Percentiles rank a stretch among this genome's conserved stretches.
Evolutionary conservation across 2,113 vertebrate species (phyloP).

Genomic region (Tringa solitaria): DNA sequence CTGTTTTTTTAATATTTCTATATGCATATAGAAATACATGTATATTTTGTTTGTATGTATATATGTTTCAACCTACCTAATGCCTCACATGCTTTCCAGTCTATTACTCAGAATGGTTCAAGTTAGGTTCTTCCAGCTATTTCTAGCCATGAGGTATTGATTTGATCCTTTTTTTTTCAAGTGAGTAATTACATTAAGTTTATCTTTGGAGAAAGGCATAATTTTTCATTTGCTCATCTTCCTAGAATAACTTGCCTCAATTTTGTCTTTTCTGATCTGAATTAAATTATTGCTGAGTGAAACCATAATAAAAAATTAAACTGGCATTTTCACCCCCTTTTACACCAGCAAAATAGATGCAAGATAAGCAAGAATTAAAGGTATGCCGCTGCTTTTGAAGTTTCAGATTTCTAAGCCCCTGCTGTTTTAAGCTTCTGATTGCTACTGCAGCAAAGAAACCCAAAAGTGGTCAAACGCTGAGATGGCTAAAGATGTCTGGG

Average conservation of each 20-base stretch:
- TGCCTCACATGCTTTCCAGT: background rate
- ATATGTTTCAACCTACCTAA: background rate
- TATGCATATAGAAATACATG: background rate
- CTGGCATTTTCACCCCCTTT: background rate
- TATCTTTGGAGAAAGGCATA: background rate
- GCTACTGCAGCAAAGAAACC: background rate
- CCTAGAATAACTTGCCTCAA: background rate
- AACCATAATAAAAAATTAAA: background rate
- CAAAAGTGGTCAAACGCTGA: background rate
- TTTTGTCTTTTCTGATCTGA: background rate
- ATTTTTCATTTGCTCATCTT: conserved; percentile 36
- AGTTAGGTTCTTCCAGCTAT: background rate
- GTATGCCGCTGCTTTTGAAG: background rate
- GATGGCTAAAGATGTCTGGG: background rate
- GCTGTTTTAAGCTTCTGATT: background rate
- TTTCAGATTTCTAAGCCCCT: background rate
- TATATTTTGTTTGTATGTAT: background rate
- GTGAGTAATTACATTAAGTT: conserved; percentile 6
- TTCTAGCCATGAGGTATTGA: conserved; percentile 10
- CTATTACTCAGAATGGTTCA: background rate
- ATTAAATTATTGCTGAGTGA: background rate
- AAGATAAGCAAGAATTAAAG: background rate
- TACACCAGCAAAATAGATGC: background rate
- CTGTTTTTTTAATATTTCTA: background rate
- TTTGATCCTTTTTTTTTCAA: conserved; percentile 11